Percentiles rank a stretch among this genome's conserved stretches.
Conservation (phyloP, 2,888 invertebrate species). For the Chrysotoxum bicinctum region DNA sequence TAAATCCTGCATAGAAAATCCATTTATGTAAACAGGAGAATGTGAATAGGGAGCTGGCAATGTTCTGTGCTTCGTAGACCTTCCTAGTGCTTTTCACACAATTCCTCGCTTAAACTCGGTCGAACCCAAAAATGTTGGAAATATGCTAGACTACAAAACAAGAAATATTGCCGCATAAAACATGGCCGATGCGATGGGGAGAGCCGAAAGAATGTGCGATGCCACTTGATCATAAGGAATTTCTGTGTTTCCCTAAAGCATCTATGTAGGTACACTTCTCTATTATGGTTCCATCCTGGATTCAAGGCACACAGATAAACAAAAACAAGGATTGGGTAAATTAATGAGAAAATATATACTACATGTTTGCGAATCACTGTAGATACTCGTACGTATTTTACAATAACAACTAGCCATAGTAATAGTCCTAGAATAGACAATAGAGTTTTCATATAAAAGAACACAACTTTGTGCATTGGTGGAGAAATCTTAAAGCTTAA, state of each 20-base stretch:
- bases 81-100: not conserved
- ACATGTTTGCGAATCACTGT: not conserved
- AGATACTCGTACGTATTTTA: not conserved
- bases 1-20: conserved; percentile 56
- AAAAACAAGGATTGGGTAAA: conserved; percentile 12
- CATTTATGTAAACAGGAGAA: conserved; percentile 43
- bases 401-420: not conserved
- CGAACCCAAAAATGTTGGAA: conserved; percentile 53
- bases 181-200: not conserved
- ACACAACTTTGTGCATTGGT: too few relatives aligned
- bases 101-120: conserved; percentile 34
- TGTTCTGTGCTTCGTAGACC: too few relatives aligned
- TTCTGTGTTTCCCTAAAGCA: conserved; percentile 8
- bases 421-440: conserved; percentile 20
- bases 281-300: conserved; percentile 12
- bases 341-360: not conserved
- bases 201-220: not conserved
- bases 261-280: conserved; percentile 20
- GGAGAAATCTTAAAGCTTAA: too few relatives aligned
- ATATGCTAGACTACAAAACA: conserved; percentile 56
- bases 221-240: conserved; percentile 22
- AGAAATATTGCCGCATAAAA: conserved; percentile 22
- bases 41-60: too few relatives aligned
- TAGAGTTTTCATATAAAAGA: conserved; percentile 6
- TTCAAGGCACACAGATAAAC: conserved; percentile 1